Conservation (phyloP, 2,797 vertebrate genomes). For the Helarctos malayanus region DNA sequence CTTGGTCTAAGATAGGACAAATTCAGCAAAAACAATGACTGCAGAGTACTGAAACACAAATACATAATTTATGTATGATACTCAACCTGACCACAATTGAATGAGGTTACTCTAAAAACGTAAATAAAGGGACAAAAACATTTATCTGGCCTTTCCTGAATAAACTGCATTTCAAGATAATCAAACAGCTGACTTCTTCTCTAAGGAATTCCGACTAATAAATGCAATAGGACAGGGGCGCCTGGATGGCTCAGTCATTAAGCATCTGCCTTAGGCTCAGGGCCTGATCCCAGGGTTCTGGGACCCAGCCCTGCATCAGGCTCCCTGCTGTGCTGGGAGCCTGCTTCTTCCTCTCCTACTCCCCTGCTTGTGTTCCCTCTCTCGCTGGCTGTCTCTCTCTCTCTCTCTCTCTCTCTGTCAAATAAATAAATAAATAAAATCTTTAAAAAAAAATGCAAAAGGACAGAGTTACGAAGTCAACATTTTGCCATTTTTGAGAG, state of each 20-base stretch:
- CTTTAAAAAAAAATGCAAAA: neutral
- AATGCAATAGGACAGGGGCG: neutral
- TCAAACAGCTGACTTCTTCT: neutral
- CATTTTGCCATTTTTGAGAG: neutral
- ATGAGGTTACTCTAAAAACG: neutral
- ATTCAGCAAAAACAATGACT: neutral
- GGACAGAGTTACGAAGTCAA: neutral
- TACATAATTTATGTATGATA: neutral
- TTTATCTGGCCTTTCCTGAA: neutral
- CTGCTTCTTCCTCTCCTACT: too few relatives aligned
- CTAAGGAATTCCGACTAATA: conserved; percentile 33
- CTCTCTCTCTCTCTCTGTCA: too few relatives aligned
- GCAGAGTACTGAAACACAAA: neutral
- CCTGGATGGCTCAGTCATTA: too few relatives aligned
- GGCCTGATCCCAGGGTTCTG: too few relatives aligned
- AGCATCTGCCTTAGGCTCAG: too few relatives aligned
- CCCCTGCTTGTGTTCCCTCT: too few relatives aligned
- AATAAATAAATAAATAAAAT: too few relatives aligned
- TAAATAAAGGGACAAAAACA: neutral
- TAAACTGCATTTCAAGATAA: conserved; percentile 8
- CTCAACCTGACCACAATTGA: neutral
- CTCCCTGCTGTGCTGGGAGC: too few relatives aligned
- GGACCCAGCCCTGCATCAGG: too few relatives aligned
- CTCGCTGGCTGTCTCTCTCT: too few relatives aligned
- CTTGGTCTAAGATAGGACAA: neutral